These are phyloP conservation scores for Noctuana brunneofusca DNA, from an alignment of 2,888 invertebrate species.

Conservation along the genomic window DNA sequence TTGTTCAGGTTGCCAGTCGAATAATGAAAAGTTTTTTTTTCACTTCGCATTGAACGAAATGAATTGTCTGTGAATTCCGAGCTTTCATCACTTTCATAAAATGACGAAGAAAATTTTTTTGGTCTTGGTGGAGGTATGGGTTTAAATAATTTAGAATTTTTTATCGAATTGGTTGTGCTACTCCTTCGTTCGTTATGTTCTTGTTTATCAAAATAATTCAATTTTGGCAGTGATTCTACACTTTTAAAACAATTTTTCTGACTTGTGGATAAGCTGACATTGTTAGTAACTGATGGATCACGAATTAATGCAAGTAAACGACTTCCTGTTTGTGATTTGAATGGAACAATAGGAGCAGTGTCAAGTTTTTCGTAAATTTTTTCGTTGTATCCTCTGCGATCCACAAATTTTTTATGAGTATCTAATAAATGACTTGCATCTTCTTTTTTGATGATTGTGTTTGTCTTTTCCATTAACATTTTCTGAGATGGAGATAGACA, in stretches of 20 bases:
- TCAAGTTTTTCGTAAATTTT: conserved; percentile 45
- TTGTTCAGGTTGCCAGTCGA: conserved; percentile 75
- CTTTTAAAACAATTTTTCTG: conserved; percentile 49
- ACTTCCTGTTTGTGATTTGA: conserved; percentile 81
- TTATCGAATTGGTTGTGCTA: conserved; percentile 39
- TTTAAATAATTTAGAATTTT: conserved; percentile 51
- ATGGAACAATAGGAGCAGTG: conserved; percentile 55
- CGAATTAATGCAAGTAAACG: conserved; percentile 85
- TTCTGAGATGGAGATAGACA: conserved; percentile 90
- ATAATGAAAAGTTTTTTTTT: conserved; percentile 70
- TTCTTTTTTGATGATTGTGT: conserved; percentile 70
- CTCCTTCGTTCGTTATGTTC: conserved; percentile 12
- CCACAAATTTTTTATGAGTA: conserved; percentile 87
- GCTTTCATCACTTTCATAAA: conserved; percentile 74
- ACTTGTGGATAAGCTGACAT: conserved; percentile 51
- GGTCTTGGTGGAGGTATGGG: conserved; percentile 72
- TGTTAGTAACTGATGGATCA: conserved; percentile 71
- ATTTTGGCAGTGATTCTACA: conserved; percentile 49
- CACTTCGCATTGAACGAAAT: conserved; percentile 64
- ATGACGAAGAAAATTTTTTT: conserved; percentile 63
- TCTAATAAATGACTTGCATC: conserved; percentile 86
- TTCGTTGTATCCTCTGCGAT: conserved; percentile 84
- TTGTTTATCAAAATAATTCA: conserved; percentile 32
- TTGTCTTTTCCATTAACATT: conserved; percentile 81
- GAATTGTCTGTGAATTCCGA: conserved; percentile 70